Conservation (phyloP, 2,797 vertebrate genomes). For the Avahi laniger region DNA sequence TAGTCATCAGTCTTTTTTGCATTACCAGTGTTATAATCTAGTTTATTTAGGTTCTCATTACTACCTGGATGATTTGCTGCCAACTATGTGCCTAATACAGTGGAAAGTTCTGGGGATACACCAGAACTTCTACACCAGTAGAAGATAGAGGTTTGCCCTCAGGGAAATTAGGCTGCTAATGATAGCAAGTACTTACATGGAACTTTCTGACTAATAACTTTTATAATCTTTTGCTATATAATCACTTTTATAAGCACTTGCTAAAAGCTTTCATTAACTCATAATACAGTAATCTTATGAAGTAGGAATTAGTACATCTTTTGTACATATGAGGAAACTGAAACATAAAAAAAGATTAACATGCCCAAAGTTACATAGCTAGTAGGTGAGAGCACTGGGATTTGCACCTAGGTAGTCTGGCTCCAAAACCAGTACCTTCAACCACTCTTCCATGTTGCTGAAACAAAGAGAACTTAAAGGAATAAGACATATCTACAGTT, state of each 20-base stretch:
- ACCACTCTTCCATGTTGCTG: not conserved
- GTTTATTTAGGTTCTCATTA: conserved; percentile 16
- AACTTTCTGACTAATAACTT: conserved; percentile 33
- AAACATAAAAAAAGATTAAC: not conserved
- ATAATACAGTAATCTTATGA: not conserved
- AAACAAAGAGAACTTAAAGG: conserved; percentile 15
- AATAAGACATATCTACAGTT: not conserved
- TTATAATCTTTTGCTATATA: not conserved
- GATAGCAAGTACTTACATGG: not conserved
- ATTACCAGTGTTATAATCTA: not conserved
- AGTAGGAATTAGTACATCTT: not conserved
- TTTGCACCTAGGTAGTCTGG: not conserved
- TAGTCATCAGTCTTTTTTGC: not conserved
- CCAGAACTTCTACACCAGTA: too few species aligned
- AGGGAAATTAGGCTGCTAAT: not conserved
- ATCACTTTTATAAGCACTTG: not conserved
- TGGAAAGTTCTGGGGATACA: not conserved
- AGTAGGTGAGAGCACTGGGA: not conserved
- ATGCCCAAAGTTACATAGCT: not conserved
- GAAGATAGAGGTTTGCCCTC: not conserved
- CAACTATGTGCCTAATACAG: not conserved
- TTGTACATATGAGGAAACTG: not conserved
- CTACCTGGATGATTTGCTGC: not conserved
- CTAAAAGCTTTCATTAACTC: not conserved
- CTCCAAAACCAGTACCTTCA: not conserved